Evolutionary conservation across 2,113 vertebrate species (phyloP).

Genomic region (Zonotrichia leucophrys): DNA sequence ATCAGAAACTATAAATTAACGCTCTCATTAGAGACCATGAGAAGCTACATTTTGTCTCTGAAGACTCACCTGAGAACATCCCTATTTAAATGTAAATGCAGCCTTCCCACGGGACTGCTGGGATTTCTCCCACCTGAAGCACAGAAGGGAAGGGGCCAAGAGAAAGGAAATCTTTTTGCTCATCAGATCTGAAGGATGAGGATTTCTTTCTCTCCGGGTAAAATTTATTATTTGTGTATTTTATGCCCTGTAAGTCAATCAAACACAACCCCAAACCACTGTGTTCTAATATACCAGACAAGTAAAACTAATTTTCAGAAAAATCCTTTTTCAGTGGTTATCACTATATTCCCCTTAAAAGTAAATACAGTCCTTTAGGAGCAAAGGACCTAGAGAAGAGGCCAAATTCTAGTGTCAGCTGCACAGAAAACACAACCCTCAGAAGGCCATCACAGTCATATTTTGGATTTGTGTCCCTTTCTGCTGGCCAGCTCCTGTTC

Average conservation of each 20-base stretch:
- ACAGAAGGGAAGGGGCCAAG: neutral
- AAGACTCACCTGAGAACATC: slow-evolving; percentile 21
- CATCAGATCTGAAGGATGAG: neutral
- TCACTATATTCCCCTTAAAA: neutral
- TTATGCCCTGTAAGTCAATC: neutral
- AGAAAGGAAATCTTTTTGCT: neutral
- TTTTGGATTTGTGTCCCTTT: neutral
- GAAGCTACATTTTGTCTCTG: neutral
- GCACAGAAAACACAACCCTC: neutral
- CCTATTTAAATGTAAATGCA: slow-evolving; percentile 65
- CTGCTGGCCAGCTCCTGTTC: neutral
- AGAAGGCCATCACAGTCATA: rapidly evolving
- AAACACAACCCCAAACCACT: neutral
- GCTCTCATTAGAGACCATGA: slow-evolving; percentile 21
- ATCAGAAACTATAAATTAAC: slow-evolving; percentile 56
- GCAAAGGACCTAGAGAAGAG: neutral
- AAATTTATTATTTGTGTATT: neutral
- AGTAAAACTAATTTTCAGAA: neutral
- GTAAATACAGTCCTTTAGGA: neutral
- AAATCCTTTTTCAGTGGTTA: neutral
- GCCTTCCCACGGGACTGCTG: neutral
- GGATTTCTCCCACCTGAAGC: neutral
- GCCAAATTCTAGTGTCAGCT: neutral
- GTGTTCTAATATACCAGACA: neutral
- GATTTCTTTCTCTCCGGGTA: neutral